phyloP scores from a whole-genome alignment of 2,113 vertebrate species.

The Scophthalmus maximus region DNA sequence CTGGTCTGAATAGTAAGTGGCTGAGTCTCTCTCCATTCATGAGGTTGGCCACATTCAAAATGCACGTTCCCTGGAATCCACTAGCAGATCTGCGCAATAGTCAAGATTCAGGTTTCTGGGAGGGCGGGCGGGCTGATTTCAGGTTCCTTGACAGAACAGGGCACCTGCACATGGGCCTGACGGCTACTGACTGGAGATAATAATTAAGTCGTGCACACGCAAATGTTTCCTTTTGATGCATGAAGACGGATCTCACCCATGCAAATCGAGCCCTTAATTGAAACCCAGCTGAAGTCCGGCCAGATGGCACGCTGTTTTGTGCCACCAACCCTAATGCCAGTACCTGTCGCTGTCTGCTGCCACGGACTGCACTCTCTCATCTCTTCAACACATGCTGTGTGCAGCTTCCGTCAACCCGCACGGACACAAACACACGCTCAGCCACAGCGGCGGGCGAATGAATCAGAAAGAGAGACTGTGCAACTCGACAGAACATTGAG shows the following conservation, averaged over 20 bases:
- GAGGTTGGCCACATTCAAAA: slow-evolving; percentile 59
- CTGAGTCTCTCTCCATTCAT: slow-evolving; percentile 49
- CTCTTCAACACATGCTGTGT: slow-evolving; percentile 30
- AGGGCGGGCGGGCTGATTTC: slow-evolving; percentile 13
- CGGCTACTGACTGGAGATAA: slow-evolving; percentile 59
- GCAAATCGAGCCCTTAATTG: slow-evolving; percentile 74
- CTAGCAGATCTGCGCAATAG: slow-evolving; percentile 48
- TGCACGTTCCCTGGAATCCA: slow-evolving; percentile 44
- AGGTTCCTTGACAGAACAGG: slow-evolving; percentile 43
- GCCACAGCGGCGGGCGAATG: neutral
- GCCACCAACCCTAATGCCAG: slow-evolving; percentile 58
- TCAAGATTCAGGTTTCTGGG: slow-evolving; percentile 52
- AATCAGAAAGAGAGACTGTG: neutral
- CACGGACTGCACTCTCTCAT: slow-evolving; percentile 39
- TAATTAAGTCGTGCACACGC: slow-evolving; percentile 65
- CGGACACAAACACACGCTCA: slow-evolving; percentile 7
- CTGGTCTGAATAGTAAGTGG: slow-evolving; percentile 71
- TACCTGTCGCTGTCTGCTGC: slow-evolving; percentile 62
- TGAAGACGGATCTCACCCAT: slow-evolving; percentile 68
- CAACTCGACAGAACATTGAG: too few relatives aligned
- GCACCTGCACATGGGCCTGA: slow-evolving; percentile 50
- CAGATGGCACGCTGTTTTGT: slow-evolving; percentile 74
- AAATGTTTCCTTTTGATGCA: slow-evolving; percentile 67
- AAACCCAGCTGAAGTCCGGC: slow-evolving; percentile 70
- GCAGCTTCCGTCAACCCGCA: slow-evolving; percentile 4